A percentile compares a stretch with the other conserved stretches of the same genome.
Conservation (phyloP, 2,113 vertebrate genomes). For the Herpetotheres cachinnans region DNA sequence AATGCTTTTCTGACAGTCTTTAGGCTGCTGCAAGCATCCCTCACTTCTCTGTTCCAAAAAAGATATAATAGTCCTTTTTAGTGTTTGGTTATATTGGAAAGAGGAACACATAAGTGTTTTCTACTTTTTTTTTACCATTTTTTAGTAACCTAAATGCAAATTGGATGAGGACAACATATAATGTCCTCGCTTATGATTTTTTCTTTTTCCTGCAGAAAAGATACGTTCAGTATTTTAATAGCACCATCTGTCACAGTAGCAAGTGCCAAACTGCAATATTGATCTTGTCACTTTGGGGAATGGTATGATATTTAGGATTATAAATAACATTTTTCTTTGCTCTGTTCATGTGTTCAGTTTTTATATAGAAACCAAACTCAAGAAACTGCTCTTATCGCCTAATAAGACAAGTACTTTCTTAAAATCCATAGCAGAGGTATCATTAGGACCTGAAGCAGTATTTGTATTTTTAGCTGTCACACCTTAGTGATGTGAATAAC, state of each 20-base stretch:
- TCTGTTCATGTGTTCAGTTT: constrained; percentile 21
- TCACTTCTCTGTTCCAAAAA: not conserved
- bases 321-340: constrained; percentile 73
- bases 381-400: constrained; percentile 5
- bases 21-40: not conserved
- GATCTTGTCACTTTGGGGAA: constrained; percentile 77
- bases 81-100: not conserved
- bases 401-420: not conserved
- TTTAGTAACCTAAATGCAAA: not conserved
- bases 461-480: not conserved
- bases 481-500: not conserved
- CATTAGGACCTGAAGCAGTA: not conserved
- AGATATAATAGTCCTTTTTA: not conserved
- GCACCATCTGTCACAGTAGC: constrained; percentile 69
- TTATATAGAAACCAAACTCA: not conserved
- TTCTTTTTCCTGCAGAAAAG: constrained; percentile 6
- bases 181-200: not conserved
- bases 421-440: not conserved
- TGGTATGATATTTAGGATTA: constrained; percentile 72
- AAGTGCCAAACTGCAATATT: constrained; percentile 68
- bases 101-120: not conserved
- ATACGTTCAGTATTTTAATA: constrained; percentile 66
- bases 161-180: not conserved
- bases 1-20: not conserved
- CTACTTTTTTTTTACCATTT: not conserved